These are phyloP conservation scores for Leptopterna dolabrata DNA, from an alignment of 2,888 invertebrate species.

Conservation along the genomic window DNA sequence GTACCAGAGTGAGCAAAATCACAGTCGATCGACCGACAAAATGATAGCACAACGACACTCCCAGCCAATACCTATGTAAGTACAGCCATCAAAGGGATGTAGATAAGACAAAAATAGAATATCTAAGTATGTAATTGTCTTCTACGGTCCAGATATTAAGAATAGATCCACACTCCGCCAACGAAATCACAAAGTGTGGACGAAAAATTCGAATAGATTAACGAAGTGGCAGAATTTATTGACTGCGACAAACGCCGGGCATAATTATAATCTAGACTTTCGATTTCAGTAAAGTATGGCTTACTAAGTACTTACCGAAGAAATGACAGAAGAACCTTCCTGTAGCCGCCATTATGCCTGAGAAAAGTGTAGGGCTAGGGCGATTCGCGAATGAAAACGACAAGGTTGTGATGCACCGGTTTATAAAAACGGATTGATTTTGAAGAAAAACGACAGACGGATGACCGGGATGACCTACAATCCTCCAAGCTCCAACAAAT, in stretches of 20 bases:
- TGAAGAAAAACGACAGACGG: neutral
- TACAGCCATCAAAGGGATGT: neutral
- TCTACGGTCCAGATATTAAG: neutral
- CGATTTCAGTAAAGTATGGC: neutral
- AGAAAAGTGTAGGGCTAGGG: neutral
- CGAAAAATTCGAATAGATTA: no score
- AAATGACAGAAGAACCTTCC: conserved; percentile 50
- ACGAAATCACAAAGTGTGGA: neutral
- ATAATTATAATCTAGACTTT: neutral
- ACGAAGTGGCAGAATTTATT: no score
- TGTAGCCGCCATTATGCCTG: conserved; percentile 35
- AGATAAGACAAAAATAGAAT: conserved; percentile 6
- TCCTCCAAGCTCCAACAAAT: neutral
- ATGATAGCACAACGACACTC: no score
- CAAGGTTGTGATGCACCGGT: neutral
- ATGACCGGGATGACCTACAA: neutral
- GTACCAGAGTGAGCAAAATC: no score
- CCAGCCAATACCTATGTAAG: no score
- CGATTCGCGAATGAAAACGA: neutral
- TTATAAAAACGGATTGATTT: neutral
- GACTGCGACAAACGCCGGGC: neutral
- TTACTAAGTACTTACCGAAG: conserved; percentile 29
- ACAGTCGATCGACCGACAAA: no score
- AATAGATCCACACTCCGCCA: neutral
- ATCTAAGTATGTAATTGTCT: neutral